Evolutionary conservation across 2,888 invertebrate species (phyloP), one percentile per base, ranked within the genome.

Genomic region (Campoplex nolae): DNA sequence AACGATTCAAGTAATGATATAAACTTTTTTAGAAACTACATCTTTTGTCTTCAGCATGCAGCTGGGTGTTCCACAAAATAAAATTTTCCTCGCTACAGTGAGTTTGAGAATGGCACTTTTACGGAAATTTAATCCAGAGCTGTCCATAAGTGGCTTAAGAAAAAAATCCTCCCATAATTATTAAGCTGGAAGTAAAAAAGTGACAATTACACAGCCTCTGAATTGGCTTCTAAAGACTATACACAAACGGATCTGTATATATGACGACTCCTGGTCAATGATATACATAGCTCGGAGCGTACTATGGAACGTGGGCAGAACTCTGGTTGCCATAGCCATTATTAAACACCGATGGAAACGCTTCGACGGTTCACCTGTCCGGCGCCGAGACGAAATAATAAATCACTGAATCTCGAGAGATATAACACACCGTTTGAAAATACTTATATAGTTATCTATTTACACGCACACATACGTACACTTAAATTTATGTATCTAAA

Each of bases 311-410:
- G 86, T 84, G 83, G 86, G 84, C 73, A 81, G 77, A 74, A 6
- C 74, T 67, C 65, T 45, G 35, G 18, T 67, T 42, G 54, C 73
- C 48, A 79, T 58, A 71, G 51, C 81, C 80, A 81, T 86, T 84
- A 84, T 81, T 62, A 74, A 76, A 58, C 65, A 73, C 68, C 62
- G 81, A 84, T 78, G 86, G 77, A 84, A 86, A 80, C 86, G 76
- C 73, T 73, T 71, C 74, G 71, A 56, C 79, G 77, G 90, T 91
- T 89, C 92, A 92, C 92, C 92, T 92, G 92, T 92, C 91, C 83
- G 89, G 86, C 90, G 91, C 89, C 73, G 88, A 87, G 84, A 88
- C 73, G 83, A 88, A 78, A 91, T 89, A 88, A 92, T 92, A 92
- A 92, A 92, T 92, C 92, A 92, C 88, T 75, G 65, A 85, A 85